These are phyloP conservation scores for Calameuta pallipes DNA, from an alignment of 2,888 invertebrate genomes.

Conservation along the genomic window DNA sequence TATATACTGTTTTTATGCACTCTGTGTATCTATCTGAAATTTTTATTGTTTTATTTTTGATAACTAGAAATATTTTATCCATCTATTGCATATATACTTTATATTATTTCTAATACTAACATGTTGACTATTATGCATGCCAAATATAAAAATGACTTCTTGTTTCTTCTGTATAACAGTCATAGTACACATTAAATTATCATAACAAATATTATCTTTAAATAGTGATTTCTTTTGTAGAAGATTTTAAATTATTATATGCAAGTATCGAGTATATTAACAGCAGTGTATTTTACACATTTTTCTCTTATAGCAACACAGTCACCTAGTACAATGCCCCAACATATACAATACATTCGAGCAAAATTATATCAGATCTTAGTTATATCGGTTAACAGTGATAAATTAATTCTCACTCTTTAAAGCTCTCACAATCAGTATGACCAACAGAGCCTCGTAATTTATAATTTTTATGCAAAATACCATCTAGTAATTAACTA, in stretches of 20 bases:
- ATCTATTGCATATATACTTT: no score
- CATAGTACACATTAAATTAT: neutral
- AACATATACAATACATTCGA: neutral
- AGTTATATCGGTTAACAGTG: conserved; percentile 14
- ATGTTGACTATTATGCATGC: neutral
- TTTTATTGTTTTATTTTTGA: neutral
- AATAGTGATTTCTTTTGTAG: neutral
- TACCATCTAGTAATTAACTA: neutral
- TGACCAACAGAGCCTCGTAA: neutral
- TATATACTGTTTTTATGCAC: neutral
- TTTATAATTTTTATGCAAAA: neutral
- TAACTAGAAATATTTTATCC: neutral
- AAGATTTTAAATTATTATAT: neutral
- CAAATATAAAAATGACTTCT: neutral
- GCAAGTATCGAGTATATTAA: neutral
- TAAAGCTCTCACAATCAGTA: conserved; percentile 19
- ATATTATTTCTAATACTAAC: neutral
- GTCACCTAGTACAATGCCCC: neutral
- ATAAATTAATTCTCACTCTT: conserved; percentile 39
- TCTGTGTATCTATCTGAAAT: neutral
- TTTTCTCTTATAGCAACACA: neutral
- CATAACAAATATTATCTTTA: neutral
- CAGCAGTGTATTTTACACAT: neutral
- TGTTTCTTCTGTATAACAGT: neutral
- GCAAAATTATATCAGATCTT: neutral